phyloP scores from a whole-genome alignment of 2,797 vertebrate species.

The Astyanax mexicanus region DNA sequence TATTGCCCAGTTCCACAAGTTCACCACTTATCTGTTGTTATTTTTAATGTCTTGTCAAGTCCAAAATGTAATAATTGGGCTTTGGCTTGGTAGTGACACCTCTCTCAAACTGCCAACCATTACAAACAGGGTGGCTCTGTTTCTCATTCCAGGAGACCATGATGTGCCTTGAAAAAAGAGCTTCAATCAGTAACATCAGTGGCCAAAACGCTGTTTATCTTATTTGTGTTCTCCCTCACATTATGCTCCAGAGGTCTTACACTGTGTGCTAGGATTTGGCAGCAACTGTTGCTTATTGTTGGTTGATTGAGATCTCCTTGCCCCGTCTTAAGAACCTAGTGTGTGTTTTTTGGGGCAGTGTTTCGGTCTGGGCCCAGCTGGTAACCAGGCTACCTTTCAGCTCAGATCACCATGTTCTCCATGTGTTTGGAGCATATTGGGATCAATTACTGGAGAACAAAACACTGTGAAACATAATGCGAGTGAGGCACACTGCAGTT shows the following conservation, averaged over 20 bases:
- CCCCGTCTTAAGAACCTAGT: conserved; percentile 55
- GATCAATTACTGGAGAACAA: conserved; percentile 68
- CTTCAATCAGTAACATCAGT: neutral
- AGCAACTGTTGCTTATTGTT: conserved; percentile 48
- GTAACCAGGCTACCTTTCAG: conserved; percentile 60
- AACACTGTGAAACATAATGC: conserved; percentile 61
- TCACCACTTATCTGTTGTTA: too few relatives aligned
- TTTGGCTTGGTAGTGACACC: too few relatives aligned
- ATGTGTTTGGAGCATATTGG: conserved; percentile 57
- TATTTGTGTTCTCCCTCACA: neutral
- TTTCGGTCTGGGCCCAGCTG: conserved; percentile 52
- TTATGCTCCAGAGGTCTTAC: conserved; percentile 37
- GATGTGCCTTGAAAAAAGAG: conserved; percentile 12
- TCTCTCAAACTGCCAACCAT: too few relatives aligned
- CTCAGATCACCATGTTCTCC: conserved; percentile 60
- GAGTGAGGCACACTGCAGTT: conserved; percentile 51
- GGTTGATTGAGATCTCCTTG: conserved; percentile 55
- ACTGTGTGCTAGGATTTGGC: conserved; percentile 48
- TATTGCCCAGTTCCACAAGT: too few relatives aligned
- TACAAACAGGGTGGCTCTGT: neutral
- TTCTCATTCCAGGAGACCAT: conserved; percentile 8
- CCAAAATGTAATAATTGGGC: too few relatives aligned
- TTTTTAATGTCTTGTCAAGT: too few relatives aligned
- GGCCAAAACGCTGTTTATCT: conserved; percentile 21
- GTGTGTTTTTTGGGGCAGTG: conserved; percentile 49